phyloP scores from a whole-genome alignment of 2,797 vertebrate genomes.

The Myripristis jacobus region DNA sequence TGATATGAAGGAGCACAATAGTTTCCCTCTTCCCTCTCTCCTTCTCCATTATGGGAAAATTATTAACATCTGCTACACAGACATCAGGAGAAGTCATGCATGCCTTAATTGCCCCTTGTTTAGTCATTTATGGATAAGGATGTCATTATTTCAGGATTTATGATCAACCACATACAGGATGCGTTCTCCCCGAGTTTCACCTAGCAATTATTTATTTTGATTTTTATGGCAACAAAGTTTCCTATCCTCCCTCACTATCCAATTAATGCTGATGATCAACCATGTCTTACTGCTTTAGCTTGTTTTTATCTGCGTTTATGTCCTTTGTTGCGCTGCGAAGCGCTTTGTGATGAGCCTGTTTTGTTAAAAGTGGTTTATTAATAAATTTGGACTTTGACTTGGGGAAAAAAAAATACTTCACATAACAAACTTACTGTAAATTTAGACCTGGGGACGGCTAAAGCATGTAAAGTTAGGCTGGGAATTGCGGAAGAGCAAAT shows the following conservation, averaged over 20 bases:
- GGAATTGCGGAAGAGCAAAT: neutral
- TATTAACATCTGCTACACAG: slow-evolving; percentile 84
- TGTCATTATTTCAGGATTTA: slow-evolving; percentile 83
- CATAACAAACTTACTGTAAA: slow-evolving; percentile 4
- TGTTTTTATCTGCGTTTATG: slow-evolving; percentile 60
- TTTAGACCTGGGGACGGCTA: slow-evolving; percentile 5
- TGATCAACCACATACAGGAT: slow-evolving; percentile 72
- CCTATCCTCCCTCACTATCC: slow-evolving; percentile 78
- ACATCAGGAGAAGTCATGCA: slow-evolving; percentile 84
- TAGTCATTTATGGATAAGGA: slow-evolving; percentile 86
- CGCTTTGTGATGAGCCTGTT: slow-evolving; percentile 41
- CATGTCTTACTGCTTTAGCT: slow-evolving; percentile 67
- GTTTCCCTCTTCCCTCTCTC: slow-evolving; percentile 57
- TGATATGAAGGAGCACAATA: slow-evolving; percentile 70
- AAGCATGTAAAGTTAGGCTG: slow-evolving; percentile 3
- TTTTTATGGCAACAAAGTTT: slow-evolving; percentile 81
- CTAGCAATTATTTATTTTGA: slow-evolving; percentile 83
- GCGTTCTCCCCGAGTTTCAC: slow-evolving; percentile 77
- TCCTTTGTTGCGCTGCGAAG: slow-evolving; percentile 57
- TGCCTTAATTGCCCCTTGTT: slow-evolving; percentile 84
- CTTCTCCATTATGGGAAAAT: slow-evolving; percentile 80
- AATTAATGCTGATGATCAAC: slow-evolving; percentile 83
- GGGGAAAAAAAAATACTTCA: neutral
- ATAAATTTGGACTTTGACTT: slow-evolving; percentile 16
- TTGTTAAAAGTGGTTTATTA: slow-evolving; percentile 24